phyloP scores from a whole-genome alignment of 2,888 invertebrate genomes.

The Tachina fera region DNA sequence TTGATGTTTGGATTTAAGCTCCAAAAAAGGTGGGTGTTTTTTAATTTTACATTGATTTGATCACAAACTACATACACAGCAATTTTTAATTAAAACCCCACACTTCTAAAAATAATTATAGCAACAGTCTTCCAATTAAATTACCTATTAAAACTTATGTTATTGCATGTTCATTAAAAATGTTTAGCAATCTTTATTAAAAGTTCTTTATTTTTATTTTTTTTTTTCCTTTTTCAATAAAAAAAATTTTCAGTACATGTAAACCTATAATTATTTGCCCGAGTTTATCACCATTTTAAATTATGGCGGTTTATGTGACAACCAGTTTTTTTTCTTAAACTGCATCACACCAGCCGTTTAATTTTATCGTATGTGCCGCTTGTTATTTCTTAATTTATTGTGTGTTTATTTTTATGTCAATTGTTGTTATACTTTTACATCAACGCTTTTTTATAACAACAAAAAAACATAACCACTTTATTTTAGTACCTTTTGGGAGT shows the following conservation, averaged over 20 bases:
- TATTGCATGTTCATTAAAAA: neutral
- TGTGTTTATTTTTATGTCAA: slow-evolving; percentile 55
- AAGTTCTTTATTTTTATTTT: neutral
- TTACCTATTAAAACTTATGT: too few species aligned
- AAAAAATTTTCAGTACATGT: neutral
- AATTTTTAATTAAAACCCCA: slow-evolving; percentile 20
- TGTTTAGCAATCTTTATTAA: neutral
- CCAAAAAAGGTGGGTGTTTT: slow-evolving; percentile 16
- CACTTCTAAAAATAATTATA: slow-evolving; percentile 1
- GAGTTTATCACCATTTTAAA: neutral
- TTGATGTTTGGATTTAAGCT: slow-evolving; percentile 11
- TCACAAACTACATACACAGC: slow-evolving; percentile 8
- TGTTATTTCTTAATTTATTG: slow-evolving; percentile 60
- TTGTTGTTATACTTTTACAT: slow-evolving; percentile 18
- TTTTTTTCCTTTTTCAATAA: neutral
- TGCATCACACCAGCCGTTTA: slow-evolving; percentile 13
- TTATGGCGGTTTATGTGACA: slow-evolving; percentile 12
- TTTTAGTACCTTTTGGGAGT: slow-evolving; percentile 17
- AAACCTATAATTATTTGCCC: slow-evolving; percentile 10
- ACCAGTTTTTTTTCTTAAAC: slow-evolving; percentile 18
- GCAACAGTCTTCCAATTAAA: neutral
- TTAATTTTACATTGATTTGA: neutral
- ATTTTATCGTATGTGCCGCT: slow-evolving; percentile 10
- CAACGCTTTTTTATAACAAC: neutral
- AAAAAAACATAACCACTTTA: slow-evolving; percentile 34